phyloP scores from a whole-genome alignment of 2,797 vertebrate species.

The Echeneis naucrates region DNA sequence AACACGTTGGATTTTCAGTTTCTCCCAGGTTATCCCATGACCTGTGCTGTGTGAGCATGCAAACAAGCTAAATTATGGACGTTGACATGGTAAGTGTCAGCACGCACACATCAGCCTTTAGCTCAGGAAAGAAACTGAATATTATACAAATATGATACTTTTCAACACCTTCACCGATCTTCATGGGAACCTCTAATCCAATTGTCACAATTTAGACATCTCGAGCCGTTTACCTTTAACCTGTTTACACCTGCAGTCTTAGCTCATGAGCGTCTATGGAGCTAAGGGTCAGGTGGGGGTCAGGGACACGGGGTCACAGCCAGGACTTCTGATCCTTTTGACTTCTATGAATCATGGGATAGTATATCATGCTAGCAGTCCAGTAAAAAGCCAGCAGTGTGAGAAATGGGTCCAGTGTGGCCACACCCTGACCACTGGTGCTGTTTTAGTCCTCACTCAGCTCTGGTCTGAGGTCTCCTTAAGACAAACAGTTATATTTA shows the following conservation, averaged over 20 bases:
- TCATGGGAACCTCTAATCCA: not conserved
- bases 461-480: slow-evolving; percentile 61
- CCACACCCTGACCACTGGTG: slow-evolving; percentile 69
- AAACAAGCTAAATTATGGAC: not conserved
- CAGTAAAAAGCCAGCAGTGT: slow-evolving; percentile 40
- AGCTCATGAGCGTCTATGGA: slow-evolving; percentile 7
- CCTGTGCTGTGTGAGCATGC: not conserved
- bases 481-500: slow-evolving; percentile 74
- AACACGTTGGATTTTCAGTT: not conserved
- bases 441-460: slow-evolving; percentile 60
- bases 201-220: slow-evolving; percentile 21
- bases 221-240: slow-evolving; percentile 22
- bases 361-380: slow-evolving; percentile 15
- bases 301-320: slow-evolving; percentile 29
- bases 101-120: not conserved
- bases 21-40: not conserved
- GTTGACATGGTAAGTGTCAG: not conserved
- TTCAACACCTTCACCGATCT: not conserved
- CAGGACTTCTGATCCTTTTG: slow-evolving; percentile 39
- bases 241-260: slow-evolving; percentile 24
- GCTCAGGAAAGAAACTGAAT: not conserved
- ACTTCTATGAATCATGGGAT: slow-evolving; percentile 30
- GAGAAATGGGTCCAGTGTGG: slow-evolving; percentile 53
- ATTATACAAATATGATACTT: not conserved
- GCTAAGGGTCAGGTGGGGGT: slow-evolving; percentile 26